Evolutionary conservation across 2,888 invertebrate genomes (phyloP).

Genomic region (Torymus tubicola): DNA sequence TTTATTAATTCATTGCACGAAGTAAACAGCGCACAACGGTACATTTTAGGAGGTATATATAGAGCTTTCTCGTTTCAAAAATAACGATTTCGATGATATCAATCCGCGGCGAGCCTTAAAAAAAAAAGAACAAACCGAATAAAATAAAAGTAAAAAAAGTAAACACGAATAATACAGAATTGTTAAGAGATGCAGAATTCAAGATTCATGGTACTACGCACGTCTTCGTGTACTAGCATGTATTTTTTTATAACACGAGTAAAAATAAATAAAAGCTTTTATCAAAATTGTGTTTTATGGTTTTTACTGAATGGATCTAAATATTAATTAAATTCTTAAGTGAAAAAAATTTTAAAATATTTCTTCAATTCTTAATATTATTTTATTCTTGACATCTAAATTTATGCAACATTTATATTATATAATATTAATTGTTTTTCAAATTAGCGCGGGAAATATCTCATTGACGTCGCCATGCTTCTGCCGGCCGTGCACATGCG

Average conservation of each 20-base stretch:
- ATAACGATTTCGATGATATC: constrained; percentile 36
- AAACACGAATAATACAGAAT: constrained; percentile 48
- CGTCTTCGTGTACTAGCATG: constrained; percentile 70
- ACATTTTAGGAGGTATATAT: neutral
- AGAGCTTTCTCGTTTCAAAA: constrained; percentile 46
- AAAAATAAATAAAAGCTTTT: constrained; percentile 72
- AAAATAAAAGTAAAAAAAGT: constrained; percentile 40
- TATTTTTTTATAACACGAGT: constrained; percentile 74
- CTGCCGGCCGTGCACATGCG: no score
- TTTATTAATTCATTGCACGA: constrained; percentile 37
- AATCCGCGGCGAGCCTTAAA: constrained; percentile 46
- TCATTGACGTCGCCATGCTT: no score
- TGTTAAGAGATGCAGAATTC: constrained; percentile 55
- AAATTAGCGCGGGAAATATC: no score
- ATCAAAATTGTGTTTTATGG: constrained; percentile 54
- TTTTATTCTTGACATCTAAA: no score
- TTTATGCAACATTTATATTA: no score
- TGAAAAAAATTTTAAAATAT: no score
- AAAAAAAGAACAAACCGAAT: constrained; percentile 28
- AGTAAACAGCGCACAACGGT: constrained; percentile 52
- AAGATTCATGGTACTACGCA: constrained; percentile 63
- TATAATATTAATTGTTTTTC: no score
- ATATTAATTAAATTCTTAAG: no score
- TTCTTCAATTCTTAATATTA: no score
- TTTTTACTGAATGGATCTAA: neutral